Evolutionary conservation across 2,888 invertebrate genomes (phyloP), one percentile per base, ranked within the genome.

Genomic region (Caenorhabditis imperialis): DNA sequence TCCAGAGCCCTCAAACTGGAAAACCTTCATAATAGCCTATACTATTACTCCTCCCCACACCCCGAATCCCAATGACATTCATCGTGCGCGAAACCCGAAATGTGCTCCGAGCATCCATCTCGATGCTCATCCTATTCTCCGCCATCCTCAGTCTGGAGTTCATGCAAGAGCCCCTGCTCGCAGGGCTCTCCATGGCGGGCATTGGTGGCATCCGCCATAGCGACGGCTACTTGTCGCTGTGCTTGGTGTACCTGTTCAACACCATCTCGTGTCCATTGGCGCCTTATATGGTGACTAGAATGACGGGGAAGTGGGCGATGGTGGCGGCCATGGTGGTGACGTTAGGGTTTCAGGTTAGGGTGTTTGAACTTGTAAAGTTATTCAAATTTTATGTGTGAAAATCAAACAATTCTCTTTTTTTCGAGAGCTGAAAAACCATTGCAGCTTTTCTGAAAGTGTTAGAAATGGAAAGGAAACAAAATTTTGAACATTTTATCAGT

Each of bases 221-320:
- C 0, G 71, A 71, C 37, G 71, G 71, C 1, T 71, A 71, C 20
- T 3, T 48, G 23, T 6, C 45, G 1, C 45, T 71, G 18, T 62
- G 57, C n/a, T 27, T 58, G 0, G 16, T 71, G 8, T 71, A 71
- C 30, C 18, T 57, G 2, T 51, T 54, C 51, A 62, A 51, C 53
- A 47, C 71, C 7, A n/a, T 63, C 40, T 44, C 30, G 18, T 71
- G 62, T 33, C 25, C 47, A 12, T 27, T 71, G 12, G 18, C 53
- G 4, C 44, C 71, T 7, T 47, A 18, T 16, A 0, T 63, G 1
- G 62, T 71, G 10, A 30, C 40, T 0, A 23, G 23, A 12, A 38
- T 71, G 1, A n/a, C 62, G 1, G 71, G 62, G 7, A 62, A 62
- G 22, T 71, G 62, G 62, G 42, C 71, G 18, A 62, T 71, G 55